A percentile compares a stretch with the other conserved stretches of the same genome.
Conservation (phyloP, 2,888 invertebrate species). For the Syrphus vitripennis region DNA sequence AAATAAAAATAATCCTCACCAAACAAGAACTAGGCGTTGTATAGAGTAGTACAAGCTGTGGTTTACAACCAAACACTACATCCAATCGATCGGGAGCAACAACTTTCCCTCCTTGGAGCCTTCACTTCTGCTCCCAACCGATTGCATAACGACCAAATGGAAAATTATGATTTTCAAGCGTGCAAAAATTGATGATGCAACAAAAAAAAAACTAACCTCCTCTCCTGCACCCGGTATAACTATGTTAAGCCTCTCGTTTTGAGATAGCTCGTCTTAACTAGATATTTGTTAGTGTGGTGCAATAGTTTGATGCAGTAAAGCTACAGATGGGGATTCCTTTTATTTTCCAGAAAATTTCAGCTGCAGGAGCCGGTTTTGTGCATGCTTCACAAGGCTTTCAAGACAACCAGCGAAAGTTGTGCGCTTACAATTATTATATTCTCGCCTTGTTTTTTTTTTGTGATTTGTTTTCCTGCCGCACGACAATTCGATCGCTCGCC, state of each 20-base stretch:
- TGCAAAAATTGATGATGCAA: conserved; percentile 53
- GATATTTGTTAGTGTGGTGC: neutral
- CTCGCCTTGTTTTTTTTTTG: conserved; percentile 30
- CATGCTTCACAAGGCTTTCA: neutral
- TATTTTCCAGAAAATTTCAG: conserved; percentile 46
- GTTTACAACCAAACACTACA: conserved; percentile 6
- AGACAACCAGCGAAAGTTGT: conserved; percentile 59
- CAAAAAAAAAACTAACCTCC: neutral
- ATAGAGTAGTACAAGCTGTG: neutral
- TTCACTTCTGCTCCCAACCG: conserved; percentile 24
- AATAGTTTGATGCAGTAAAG: neutral
- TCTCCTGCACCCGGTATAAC: neutral
- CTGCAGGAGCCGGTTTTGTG: conserved; percentile 40
- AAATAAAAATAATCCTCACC: neutral
- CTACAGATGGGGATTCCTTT: conserved; percentile 44
- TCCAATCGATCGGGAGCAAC: conserved; percentile 63
- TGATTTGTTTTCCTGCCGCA: conserved; percentile 31
- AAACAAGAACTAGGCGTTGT: conserved; percentile 29
- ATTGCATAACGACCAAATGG: conserved; percentile 52
- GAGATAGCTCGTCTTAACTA: conserved; percentile 1
- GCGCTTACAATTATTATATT: conserved; percentile 23
- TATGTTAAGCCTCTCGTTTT: neutral
- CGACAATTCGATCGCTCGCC: conserved; percentile 58
- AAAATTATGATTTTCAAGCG: conserved; percentile 65
- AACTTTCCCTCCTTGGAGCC: conserved; percentile 41